Conservation (phyloP, 1,140 invertebrate genomes). For the Bombyx mori region ASM3026992v2 NC_085110.1:13466001-13466500, state of each 20-base stretch:
- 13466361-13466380: too few species aligned
- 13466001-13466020: constrained; percentile 11
- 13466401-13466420: too few species aligned
- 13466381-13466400: too few species aligned
- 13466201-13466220: constrained; percentile 14
- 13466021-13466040: constrained; percentile 11
- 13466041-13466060: constrained; percentile 6
- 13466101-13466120: constrained; percentile 10
- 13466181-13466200: constrained; percentile 18
- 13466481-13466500: too few species aligned
- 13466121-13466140: constrained; percentile 7
- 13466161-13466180: constrained; percentile 5
- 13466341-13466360: too few species aligned
- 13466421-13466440: too few species aligned
- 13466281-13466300: constrained; percentile 15
- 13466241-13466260: constrained; percentile 6
- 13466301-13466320: neutral
- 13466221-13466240: constrained; percentile 7
- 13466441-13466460: too few species aligned
- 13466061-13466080: constrained; percentile 9
- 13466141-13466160: constrained; percentile 7
- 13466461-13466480: too few species aligned
- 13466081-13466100: constrained; percentile 12
- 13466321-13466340: too few species aligned
- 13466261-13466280: constrained; percentile 13